Evolutionary conservation across 2,888 invertebrate genomes (phyloP), one percentile per base, ranked within the genome.

Genomic region (Aphodius sticticus): DNA sequence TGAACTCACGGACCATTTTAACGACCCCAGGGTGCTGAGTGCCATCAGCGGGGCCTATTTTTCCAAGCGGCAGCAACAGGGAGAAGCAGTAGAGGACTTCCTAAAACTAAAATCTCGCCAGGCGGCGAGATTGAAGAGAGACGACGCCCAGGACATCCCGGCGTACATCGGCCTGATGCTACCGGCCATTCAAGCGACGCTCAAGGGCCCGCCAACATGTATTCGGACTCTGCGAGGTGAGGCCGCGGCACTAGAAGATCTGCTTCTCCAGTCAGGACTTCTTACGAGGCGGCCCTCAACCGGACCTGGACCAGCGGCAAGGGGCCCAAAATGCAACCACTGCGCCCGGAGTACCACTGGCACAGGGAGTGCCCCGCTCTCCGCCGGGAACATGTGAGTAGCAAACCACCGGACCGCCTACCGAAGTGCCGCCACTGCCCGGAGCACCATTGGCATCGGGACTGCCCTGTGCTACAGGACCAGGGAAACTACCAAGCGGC

Each of bases 21-120:
- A 74, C 36, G 9, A 35, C 6, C 74, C 74, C 6, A 6, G 37
- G 37, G 35, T 36, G 9, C n/a, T 74, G 35, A 15, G 26, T 9
- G 26, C n/a, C n/a, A 74, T 74, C 74, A 35, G n/a, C 74, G 36
- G 74, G 26, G 26, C 16, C 9, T 74, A 74, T 36, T 74, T 74
- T 12, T n/a, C 36, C 7, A 35, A 12, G 5, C 26, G 9, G 2
- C 74, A 74, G 36, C 16, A 37, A 15, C 26, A 35, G 1, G 74
- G 37, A 2, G 35, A 74, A 12, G 12, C 26, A 2, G 74, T 74
- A 9, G 2, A 26, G 35, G 74, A 6, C 1, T 74, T 74, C 35
- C 37, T 74, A 35, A 74, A 35, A 4, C 16, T n/a, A 9, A 74
- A 74, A 15, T n/a, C n/a, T 6, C 74, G 16, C 2, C 74, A 74